phyloP scores from a whole-genome alignment of 2,797 vertebrate genomes.

The Channa striata region DNA sequence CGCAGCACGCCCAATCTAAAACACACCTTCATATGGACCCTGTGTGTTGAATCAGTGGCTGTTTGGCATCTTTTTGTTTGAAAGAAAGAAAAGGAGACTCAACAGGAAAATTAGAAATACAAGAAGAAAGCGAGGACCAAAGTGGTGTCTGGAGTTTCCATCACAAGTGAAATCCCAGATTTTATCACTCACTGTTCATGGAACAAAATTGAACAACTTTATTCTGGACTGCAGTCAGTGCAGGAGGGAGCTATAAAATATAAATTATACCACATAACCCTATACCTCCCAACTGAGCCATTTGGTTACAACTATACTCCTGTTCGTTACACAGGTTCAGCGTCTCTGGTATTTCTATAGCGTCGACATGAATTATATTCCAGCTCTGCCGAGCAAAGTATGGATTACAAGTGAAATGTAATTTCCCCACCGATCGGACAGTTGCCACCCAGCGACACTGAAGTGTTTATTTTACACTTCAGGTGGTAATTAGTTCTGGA shows the following conservation, averaged over 20 bases:
- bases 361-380: conserved; percentile 80
- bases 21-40: conserved; percentile 3
- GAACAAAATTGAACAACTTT: conserved; percentile 82
- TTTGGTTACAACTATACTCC: conserved; percentile 83
- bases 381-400: conserved; percentile 65
- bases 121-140: conserved; percentile 65
- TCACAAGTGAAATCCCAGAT: conserved; percentile 75
- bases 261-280: conserved; percentile 85
- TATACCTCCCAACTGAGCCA: conserved; percentile 83
- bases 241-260: conserved; percentile 83
- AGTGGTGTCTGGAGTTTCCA: conserved; percentile 78
- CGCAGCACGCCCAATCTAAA: neutral
- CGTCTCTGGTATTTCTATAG: conserved; percentile 69
- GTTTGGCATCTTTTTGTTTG: conserved; percentile 50
- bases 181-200: conserved; percentile 77
- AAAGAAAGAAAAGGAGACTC: conserved; percentile 59
- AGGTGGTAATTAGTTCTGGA: conserved; percentile 78
- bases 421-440: conserved; percentile 76
- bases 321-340: conserved; percentile 72
- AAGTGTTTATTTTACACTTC: conserved; percentile 82
- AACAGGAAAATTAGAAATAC: conserved; percentile 59
- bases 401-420: conserved; percentile 81
- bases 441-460: conserved; percentile 73
- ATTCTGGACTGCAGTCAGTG: conserved; percentile 76
- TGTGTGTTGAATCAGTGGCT: conserved; percentile 19